These are phyloP conservation scores for Galemys pyrenaicus DNA, from an alignment of 2,113 vertebrate species.

Conservation along the genomic window DNA sequence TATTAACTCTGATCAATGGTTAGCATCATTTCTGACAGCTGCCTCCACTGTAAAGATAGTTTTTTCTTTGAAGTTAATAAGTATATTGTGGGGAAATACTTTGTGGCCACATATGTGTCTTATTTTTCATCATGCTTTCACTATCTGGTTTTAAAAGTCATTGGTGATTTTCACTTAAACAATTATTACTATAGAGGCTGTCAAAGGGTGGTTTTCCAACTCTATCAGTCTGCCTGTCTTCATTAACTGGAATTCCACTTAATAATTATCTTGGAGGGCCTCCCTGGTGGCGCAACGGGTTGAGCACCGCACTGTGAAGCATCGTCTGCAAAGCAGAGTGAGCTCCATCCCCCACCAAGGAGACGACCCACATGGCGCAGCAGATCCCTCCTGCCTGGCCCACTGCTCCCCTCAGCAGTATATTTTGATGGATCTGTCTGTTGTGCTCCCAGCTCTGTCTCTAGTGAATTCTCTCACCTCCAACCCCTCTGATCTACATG, in stretches of 20 bases:
- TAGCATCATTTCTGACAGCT: neutral
- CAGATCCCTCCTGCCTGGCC: no score
- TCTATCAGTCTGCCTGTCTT: neutral
- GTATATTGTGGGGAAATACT: neutral
- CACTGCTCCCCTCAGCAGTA: no score
- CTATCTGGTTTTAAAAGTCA: neutral
- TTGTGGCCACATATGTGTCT: neutral
- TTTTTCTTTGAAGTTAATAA: constrained; percentile 6
- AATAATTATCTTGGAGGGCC: neutral
- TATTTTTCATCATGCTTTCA: neutral
- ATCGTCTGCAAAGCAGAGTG: no score
- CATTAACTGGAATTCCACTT: neutral
- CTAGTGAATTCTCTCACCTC: no score
- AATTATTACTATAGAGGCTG: neutral
- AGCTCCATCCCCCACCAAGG: no score
- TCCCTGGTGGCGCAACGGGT: no score
- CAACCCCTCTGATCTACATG: no score
- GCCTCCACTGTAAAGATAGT: neutral
- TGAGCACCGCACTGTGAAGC: no score
- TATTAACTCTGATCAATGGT: neutral
- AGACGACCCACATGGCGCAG: no score
- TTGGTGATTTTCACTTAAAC: neutral
- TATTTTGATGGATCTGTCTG: no score
- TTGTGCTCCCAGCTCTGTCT: no score
- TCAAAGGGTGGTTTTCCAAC: constrained; percentile 13